Percentiles rank a stretch among this genome's conserved stretches.
These are phyloP conservation scores for Menura novaehollandiae DNA, from an alignment of 2,113 vertebrate species.

Conservation along the genomic window DNA sequence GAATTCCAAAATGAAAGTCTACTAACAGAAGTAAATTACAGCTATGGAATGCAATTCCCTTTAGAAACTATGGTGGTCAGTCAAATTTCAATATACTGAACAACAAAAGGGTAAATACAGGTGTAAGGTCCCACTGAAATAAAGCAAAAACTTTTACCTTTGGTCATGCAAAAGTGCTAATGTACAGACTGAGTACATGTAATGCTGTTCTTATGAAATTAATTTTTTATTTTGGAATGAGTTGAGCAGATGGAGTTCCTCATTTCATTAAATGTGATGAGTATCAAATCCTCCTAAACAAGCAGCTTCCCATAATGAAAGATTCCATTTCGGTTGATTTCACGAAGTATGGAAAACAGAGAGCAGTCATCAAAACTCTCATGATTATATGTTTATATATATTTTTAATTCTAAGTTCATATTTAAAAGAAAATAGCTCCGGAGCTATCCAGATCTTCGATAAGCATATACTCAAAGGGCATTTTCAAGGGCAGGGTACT, in stretches of 20 bases:
- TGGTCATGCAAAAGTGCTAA: background rate
- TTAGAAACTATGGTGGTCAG: background rate
- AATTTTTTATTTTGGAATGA: background rate
- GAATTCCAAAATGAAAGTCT: background rate
- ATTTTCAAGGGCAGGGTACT: background rate
- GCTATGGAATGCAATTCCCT: background rate
- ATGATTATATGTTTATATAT: background rate
- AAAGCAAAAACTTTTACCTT: background rate
- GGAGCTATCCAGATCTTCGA: background rate
- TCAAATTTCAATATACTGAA: background rate
- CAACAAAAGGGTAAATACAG: background rate
- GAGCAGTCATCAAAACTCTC: background rate
- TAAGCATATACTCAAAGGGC: background rate
- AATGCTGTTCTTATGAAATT: background rate
- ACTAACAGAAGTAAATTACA: background rate
- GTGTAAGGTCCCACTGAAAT: background rate
- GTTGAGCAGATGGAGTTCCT: background rate
- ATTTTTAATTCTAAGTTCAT: background rate
- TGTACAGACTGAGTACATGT: background rate
- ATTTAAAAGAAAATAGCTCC: background rate
- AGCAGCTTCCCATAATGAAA: background rate
- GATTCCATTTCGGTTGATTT: background rate
- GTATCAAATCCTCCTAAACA: background rate
- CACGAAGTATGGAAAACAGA: background rate
- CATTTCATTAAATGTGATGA: background rate